Conservation (phyloP, 2,113 vertebrate species). For the Neopipo cinnamomea region DNA sequence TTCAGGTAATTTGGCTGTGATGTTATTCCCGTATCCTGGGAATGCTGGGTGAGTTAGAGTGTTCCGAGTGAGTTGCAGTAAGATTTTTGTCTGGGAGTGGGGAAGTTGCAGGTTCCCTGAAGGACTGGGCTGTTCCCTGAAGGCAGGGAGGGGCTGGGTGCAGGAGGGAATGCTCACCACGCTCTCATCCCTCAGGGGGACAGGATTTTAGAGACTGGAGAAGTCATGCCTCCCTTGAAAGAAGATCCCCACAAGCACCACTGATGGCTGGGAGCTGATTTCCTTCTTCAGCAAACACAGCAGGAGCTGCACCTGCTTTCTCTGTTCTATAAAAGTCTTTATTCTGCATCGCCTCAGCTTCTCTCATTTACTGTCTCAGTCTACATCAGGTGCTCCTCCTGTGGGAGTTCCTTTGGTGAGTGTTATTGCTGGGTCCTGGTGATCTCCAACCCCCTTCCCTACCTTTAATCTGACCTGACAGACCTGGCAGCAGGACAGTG, state of each 20-base stretch:
- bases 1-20: neutral
- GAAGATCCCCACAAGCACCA: neutral
- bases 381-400: rapidly evolving
- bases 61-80: neutral
- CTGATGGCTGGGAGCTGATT: neutral
- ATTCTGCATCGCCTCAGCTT: neutral
- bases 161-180: neutral
- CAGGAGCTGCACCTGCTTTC: neutral
- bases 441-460: neutral
- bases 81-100: neutral
- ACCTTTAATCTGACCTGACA: neutral
- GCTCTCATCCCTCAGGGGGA: constrained; percentile 25
- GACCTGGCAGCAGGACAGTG: neutral
- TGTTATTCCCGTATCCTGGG: neutral
- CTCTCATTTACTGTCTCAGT: neutral
- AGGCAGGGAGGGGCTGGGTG: neutral
- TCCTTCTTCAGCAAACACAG: neutral
- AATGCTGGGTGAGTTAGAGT: neutral
- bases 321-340: constrained; percentile 16
- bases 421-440: neutral
- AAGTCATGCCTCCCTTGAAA: constrained; percentile 12
- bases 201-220: constrained; percentile 60
- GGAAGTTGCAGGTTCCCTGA: neutral
- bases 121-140: neutral
- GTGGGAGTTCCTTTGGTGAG: neutral